phyloP scores from a whole-genome alignment of 1,140 invertebrate genomes.

The Atta colombica region DNA sequence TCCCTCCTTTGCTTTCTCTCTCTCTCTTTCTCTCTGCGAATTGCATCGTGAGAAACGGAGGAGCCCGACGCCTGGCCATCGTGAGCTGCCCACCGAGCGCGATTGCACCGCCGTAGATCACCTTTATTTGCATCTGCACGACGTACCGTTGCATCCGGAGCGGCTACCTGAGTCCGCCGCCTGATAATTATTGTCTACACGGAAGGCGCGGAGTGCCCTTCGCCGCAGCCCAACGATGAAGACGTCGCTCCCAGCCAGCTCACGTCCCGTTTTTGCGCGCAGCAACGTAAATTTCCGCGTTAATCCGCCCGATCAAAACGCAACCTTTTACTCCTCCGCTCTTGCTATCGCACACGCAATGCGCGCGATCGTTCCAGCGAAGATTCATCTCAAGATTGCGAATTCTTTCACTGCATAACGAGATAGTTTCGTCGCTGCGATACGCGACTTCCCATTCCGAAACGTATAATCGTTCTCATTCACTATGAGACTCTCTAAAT shows the following conservation, averaged over 20 bases:
- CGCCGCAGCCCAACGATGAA: conserved; percentile 59
- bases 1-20: not conserved
- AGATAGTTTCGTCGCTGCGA: conserved; percentile 39
- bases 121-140: conserved; percentile 78
- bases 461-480: conserved; percentile 14
- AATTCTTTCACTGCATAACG: conserved; percentile 43
- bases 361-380: conserved; percentile 40
- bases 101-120: conserved; percentile 76
- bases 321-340: not conserved
- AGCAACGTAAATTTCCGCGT: conserved; percentile 67
- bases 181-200: conserved; percentile 76
- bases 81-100: conserved; percentile 72
- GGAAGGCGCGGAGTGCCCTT: conserved; percentile 35
- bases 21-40: conserved; percentile 21
- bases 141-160: conserved; percentile 72
- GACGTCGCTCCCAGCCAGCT: conserved; percentile 60
- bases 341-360: conserved; percentile 43
- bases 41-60: conserved; percentile 61
- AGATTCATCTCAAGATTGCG: conserved; percentile 53
- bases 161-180: conserved; percentile 68
- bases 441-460: conserved; percentile 18
- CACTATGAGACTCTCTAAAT: not conserved
- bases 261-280: conserved; percentile 40
- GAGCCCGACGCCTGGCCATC: conserved; percentile 65
- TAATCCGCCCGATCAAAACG: conserved; percentile 65